These are phyloP conservation scores for Ormyrus rosae DNA, from an alignment of 2,888 invertebrate genomes.

Conservation along the genomic window DNA sequence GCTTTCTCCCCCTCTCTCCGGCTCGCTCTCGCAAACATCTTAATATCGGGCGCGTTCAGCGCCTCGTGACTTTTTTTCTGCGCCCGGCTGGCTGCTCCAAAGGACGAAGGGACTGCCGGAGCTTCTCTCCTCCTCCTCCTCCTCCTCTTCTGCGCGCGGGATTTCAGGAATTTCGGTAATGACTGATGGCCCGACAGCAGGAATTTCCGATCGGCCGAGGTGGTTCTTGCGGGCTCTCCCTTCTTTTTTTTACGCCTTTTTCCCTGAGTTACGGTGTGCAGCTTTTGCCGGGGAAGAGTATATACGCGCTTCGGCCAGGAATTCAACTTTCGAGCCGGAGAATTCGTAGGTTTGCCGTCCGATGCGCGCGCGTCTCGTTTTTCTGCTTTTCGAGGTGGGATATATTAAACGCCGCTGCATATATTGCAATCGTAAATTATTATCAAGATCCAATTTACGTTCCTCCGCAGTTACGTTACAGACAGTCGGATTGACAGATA, in stretches of 20 bases:
- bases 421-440: no score
- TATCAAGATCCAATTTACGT: no score
- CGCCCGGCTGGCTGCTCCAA: not conserved
- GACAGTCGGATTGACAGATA: no score
- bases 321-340: conserved; percentile 36
- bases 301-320: conserved; percentile 8
- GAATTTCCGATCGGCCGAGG: conserved; percentile 54
- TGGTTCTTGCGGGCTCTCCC: conserved; percentile 10
- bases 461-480: no score
- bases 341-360: not conserved
- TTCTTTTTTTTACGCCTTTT: conserved; percentile 25
- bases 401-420: no score
- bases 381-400: no score
- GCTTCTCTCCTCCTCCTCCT: conserved; percentile 1
- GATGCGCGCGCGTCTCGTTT: no score
- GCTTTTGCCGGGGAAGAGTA: conserved; percentile 21
- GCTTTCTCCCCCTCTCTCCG: conserved; percentile 21
- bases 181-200: conserved; percentile 54
- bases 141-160: conserved; percentile 23
- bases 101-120: not conserved
- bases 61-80: conserved; percentile 39
- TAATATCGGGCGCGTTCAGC: conserved; percentile 60
- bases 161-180: conserved; percentile 55
- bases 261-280: conserved; percentile 47
- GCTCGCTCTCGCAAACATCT: conserved; percentile 68